Base-by-base conservation (phyloP, 2,888 invertebrate genomes). In the Cerceris rybyensis region DNA sequence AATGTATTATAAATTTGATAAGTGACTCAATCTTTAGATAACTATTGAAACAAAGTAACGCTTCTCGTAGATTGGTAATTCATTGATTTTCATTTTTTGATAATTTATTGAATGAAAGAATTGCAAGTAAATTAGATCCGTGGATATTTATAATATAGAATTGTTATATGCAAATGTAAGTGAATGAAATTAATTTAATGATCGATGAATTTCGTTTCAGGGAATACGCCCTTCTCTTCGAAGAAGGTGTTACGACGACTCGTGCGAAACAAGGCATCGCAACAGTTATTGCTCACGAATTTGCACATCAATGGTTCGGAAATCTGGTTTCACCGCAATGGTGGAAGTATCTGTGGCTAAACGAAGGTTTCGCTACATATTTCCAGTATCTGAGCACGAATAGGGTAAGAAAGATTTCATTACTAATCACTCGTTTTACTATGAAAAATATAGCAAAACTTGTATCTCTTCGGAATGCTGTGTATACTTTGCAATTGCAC, bases 291-390 rank as follows among this genome's bases (percentile, higher is more conserved):
- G 91, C 93, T 4, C 94, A 94, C 83, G 94, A 94, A 86, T 90
- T 94, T 17, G 93, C 94, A 1, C 94, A 94, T 84, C 94, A 94
- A 79, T 94, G 93, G 93, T 93, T 93, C 75, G 93, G 93, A 8
- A 92, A 93, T 85, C 79, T 92, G 7, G 92, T 93, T n/a, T 91
- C 89, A 42, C 90, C 92, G 2, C 50, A 80, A 55, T 93, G 92
- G 93, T 93, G 93, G 93, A 81, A 88, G 5, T 91, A 91, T 71
- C 78, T 92, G 0, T 93, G 93, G 93, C 78, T 93, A 7, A 93
- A 91, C 70, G 93, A 93, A 88, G 94, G 94, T 4, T 94, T 94
- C 80, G 94, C 94, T 9, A 91, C 89, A 52, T 94, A 93, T 85
- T 93, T 94, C 79, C 93, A 94, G 84, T 93, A 93, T 75, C 87